Evolutionary conservation across 2,113 vertebrate species (phyloP).

Genomic region (sheep (Ovis aries)): DNA sequence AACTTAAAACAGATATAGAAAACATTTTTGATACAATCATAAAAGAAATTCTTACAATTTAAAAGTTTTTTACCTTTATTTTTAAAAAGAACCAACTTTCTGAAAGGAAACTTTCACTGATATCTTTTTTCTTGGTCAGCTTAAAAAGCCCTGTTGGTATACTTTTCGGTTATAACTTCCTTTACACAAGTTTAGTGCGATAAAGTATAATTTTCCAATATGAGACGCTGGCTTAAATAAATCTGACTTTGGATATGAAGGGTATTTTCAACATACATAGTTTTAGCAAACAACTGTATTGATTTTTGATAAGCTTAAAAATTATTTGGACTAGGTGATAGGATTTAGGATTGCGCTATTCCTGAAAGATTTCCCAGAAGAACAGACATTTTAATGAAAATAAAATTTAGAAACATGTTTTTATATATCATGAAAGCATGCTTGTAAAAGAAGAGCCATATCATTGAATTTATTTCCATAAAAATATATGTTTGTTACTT

Average conservation of each 20-base stretch:
- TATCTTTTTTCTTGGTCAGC: background rate
- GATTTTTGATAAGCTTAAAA: slow-evolving; percentile 43
- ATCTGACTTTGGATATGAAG: slow-evolving; percentile 33
- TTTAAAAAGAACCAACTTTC: slow-evolving; percentile 54
- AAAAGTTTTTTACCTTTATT: slow-evolving; percentile 50
- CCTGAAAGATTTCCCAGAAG: slow-evolving; percentile 25
- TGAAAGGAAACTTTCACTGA: slow-evolving; percentile 39
- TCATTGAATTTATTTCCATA: slow-evolving; percentile 54
- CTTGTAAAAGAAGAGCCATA: slow-evolving; percentile 50
- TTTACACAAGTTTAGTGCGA: slow-evolving; percentile 7
- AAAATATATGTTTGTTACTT: slow-evolving; percentile 52
- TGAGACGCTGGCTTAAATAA: slow-evolving; percentile 5
- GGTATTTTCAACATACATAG: slow-evolving; percentile 6
- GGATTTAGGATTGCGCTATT: background rate
- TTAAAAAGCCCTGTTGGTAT: background rate
- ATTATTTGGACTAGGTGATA: slow-evolving; percentile 20
- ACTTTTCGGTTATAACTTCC: background rate
- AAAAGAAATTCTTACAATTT: slow-evolving; percentile 34
- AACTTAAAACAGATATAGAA: slow-evolving; percentile 20
- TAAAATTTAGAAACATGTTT: slow-evolving; percentile 30
- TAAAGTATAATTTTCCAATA: slow-evolving; percentile 4
- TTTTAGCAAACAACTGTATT: slow-evolving; percentile 1
- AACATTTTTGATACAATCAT: slow-evolving; percentile 33
- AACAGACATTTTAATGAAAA: slow-evolving; percentile 29
- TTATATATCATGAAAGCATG: slow-evolving; percentile 1